Evolutionary conservation across 2,797 vertebrate genomes (phyloP).

Genomic region (Leucoraja ocellata): DNA sequence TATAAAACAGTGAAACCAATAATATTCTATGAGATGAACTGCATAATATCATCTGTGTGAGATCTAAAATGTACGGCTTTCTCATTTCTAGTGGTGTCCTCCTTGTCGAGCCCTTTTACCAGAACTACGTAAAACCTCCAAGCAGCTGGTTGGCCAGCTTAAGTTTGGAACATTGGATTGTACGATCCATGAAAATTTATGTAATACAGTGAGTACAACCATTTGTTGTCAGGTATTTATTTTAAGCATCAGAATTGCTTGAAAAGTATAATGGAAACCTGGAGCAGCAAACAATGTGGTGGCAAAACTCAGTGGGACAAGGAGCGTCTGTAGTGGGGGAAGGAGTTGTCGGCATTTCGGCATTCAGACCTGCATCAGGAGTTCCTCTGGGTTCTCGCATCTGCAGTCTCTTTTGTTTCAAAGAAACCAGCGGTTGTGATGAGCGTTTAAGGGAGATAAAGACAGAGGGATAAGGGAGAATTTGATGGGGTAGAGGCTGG

Average conservation of each 20-base stretch:
- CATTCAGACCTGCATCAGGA: too few relatives aligned
- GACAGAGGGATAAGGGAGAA: background rate
- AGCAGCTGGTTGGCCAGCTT: constrained; percentile 79
- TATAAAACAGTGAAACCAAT: background rate
- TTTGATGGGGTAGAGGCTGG: background rate
- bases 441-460: background rate
- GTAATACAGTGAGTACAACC: constrained; percentile 67
- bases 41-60: background rate
- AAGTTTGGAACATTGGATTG: constrained; percentile 92
- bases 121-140: constrained; percentile 88
- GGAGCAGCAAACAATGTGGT: too few relatives aligned
- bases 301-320: too few relatives aligned
- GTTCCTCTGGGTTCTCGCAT: too few relatives aligned
- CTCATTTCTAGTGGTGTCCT: constrained; percentile 81
- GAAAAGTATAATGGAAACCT: too few relatives aligned
- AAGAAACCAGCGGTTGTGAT: background rate
- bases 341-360: too few relatives aligned
- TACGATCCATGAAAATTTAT: constrained; percentile 82
- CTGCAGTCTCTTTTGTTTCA: too few relatives aligned
- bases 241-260: too few relatives aligned
- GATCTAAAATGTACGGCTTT: constrained; percentile 39
- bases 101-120: constrained; percentile 86
- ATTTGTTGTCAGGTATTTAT: background rate
- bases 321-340: too few relatives aligned
- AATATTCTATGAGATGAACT: background rate